Base-by-base conservation (phyloP, 1,140 invertebrate genomes). In the Berghia stephanieae region DNA sequence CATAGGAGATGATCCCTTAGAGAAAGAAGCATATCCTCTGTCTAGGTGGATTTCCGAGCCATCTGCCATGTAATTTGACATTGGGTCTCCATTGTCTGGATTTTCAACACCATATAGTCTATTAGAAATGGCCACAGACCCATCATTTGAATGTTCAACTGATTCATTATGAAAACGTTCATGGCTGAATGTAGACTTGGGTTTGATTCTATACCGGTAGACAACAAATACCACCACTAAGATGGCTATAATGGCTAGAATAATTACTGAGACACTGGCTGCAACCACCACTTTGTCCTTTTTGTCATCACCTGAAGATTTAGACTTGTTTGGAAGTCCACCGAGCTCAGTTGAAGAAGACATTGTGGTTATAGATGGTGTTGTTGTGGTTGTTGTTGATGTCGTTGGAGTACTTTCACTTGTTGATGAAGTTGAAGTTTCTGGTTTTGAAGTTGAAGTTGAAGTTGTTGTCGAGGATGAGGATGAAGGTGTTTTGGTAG, bases 91-190 rank as follows among this genome's bases (percentile, higher is more conserved):
- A n/a, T n/a, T n/a, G n/a, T n/a, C 38, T 13, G 36, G 43, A 44
- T 63, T 55, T 34, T 52, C 31, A 27, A 66, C 66, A 27, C 44
- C 57, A 66, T 49, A 75, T 57, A 75, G 60, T 3, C 34, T 2
- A 44, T 75, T 75, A 24, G 52, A 44, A 27, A 75, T 43, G 16
- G 52, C 49, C 21, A 75, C 4, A 66, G 72, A 75, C 2, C 52
- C 57, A 44, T 75, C 57, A 16, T 60, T 4, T 16, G 8, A 31
- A 27, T 43, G 55, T 43, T 60, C 36, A 31, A 66, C 27, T 13
- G 21, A 8, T 24, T 75, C 72, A 27, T 75, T 42, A 44, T 75
- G 52, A 44, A 75, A 75, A 4, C 72, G 52, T 43, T 75, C 42
- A 44, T 75, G 72, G 27, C 34, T 52, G 18, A 75, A 6, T 4